Percentiles rank a stretch among this genome's conserved stretches.
These are phyloP conservation scores for Spilarctia lutea DNA, from an alignment of 2,888 invertebrate species.

Conservation along the genomic window DNA sequence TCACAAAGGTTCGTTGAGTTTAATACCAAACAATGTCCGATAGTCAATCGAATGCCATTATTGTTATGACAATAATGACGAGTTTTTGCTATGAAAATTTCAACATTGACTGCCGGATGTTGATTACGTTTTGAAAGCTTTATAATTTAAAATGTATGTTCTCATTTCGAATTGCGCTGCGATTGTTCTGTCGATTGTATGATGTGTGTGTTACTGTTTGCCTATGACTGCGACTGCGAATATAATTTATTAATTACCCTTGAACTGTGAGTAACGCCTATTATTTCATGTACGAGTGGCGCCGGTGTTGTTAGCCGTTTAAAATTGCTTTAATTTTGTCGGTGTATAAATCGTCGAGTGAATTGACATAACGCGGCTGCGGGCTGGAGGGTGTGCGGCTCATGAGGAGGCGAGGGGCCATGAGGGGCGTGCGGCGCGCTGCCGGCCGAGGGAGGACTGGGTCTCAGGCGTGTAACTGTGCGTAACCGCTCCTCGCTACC, in stretches of 20 bases:
- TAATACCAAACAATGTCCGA: slow-evolving; percentile 61
- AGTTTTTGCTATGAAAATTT: slow-evolving; percentile 29
- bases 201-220: slow-evolving; percentile 45
- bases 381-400: slow-evolving; percentile 75
- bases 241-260: slow-evolving; percentile 55
- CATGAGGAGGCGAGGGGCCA: slow-evolving; percentile 62
- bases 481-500: slow-evolving; percentile 85
- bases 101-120: slow-evolving; percentile 70
- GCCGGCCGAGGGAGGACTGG: slow-evolving; percentile 59
- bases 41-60: slow-evolving; percentile 57
- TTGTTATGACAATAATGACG: slow-evolving; percentile 30
- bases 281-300: slow-evolving; percentile 67
- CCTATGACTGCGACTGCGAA: slow-evolving; percentile 55
- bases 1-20: slow-evolving; percentile 89
- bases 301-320: slow-evolving; percentile 76
- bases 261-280: slow-evolving; percentile 61
- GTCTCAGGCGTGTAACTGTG: slow-evolving; percentile 85
- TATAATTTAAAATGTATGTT: slow-evolving; percentile 29
- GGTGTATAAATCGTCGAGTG: slow-evolving; percentile 84
- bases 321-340: slow-evolving; percentile 84
- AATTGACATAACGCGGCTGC: slow-evolving; percentile 80
- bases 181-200: slow-evolving; percentile 50
- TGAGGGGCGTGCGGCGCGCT: slow-evolving; percentile 54
- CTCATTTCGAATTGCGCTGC: slow-evolving; percentile 53
- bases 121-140: slow-evolving; percentile 53